phyloP scores from a whole-genome alignment of 2,113 vertebrate species.

The Notothenia coriiceps region DNA sequence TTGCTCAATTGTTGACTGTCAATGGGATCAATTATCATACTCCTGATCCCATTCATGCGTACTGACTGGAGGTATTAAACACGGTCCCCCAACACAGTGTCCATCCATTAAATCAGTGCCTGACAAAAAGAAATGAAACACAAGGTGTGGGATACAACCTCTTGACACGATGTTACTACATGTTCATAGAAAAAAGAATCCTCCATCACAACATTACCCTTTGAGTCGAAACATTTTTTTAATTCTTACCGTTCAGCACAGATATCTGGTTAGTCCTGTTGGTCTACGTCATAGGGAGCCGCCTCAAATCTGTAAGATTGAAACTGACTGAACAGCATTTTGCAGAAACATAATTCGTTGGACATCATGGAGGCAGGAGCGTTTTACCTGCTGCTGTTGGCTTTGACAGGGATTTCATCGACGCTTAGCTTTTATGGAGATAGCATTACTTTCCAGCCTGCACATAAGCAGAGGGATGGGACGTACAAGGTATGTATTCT shows the following conservation, averaged over 20 bases:
- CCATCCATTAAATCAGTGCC: too few relatives aligned
- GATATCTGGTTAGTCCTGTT: conserved; percentile 62
- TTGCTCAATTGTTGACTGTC: too few relatives aligned
- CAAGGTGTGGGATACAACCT: too few relatives aligned
- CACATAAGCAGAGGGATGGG: conserved; percentile 30
- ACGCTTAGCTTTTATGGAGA: conserved; percentile 57
- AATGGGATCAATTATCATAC: too few relatives aligned
- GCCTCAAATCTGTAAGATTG: background rate
- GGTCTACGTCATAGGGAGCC: background rate
- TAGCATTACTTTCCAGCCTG: conserved; percentile 54
- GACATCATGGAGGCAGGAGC: conserved; percentile 62
- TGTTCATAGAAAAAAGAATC: too few relatives aligned
- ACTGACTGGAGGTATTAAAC: too few relatives aligned
- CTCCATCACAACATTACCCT: background rate
- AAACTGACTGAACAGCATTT: conserved; percentile 11
- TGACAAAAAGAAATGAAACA: too few relatives aligned
- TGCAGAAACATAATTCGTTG: background rate
- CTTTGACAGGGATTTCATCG: background rate
- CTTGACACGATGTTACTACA: too few relatives aligned
- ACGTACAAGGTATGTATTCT: conserved; percentile 52
- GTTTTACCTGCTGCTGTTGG: conserved; percentile 23
- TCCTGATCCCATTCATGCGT: too few relatives aligned
- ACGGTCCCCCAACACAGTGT: too few relatives aligned
- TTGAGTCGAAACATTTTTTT: too few relatives aligned
- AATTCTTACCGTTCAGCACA: background rate